Base-by-base conservation (phyloP, 2,888 invertebrate species). In the Lochmaea crataegi region DNA sequence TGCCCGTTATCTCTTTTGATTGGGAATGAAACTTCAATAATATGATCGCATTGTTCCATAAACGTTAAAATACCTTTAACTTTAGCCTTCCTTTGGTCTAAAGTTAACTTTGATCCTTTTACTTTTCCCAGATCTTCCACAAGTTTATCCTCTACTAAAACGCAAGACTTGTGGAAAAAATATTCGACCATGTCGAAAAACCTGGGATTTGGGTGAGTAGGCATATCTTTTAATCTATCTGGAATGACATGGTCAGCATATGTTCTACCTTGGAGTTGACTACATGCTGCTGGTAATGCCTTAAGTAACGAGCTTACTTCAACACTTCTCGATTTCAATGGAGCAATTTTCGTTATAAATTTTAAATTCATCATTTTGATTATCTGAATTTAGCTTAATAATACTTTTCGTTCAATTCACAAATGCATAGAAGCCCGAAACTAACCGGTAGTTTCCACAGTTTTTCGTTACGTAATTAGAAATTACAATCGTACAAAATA, bases 121-220 rank as follows among this genome's bases (percentile, higher is more conserved):
- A 96, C 92, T 69, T 83, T 83, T 9, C 82, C 83, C 69, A 86
- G 75, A 83, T 96, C 96, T 79, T 96, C 96, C 61, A 96, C 94
- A 66, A 99, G 90, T 85, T 96, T 94, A 81, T 96, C 95, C 87
- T 97, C 96, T 74, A 94, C 91, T 75, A 95, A 92, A 87, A 94
- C 93, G 85, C 97, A 96, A 72, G 98, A 98, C 81, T 96, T 94
- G 87, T 99, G 98, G 88, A 98, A 99, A 90, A 98, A 99, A 86
- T 95, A 97, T 86, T 99, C 99, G 76, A 99, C 99, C 98, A 98
- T 98, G 88, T 97, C 95, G 88, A 97, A 97, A 89, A 97, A 98
- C 81, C 92, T 92, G 0, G 97, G 97, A 86, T 95, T 94, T 77
- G 91, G 90, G 79, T 93, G 92, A 58, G 90, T 91, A 26, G 95